These are phyloP conservation scores for Lissonota sp. DNA, from an alignment of 2,888 invertebrate species.

Conservation along the genomic window DNA sequence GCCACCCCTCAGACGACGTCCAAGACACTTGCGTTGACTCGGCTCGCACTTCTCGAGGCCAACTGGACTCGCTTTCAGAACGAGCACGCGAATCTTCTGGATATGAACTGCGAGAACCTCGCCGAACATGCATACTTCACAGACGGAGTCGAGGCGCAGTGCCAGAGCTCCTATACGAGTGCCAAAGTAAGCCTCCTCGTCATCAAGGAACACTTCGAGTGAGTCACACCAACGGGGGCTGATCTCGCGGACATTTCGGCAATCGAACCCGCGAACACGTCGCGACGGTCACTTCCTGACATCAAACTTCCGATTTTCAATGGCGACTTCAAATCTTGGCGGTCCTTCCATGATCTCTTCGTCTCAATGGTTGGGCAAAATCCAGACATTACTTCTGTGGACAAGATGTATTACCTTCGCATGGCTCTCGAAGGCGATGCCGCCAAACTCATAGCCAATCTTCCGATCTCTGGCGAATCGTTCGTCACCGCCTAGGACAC, in stretches of 20 bases:
- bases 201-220: conserved; percentile 8
- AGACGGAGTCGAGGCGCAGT: not conserved
- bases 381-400: conserved; percentile 1
- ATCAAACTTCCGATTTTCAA: conserved; percentile 7
- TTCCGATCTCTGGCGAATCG: conserved; percentile 9
- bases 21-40: no score
- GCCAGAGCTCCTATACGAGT: not conserved
- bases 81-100: not conserved
- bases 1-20: no score
- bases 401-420: conserved; percentile 32
- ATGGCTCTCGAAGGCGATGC: conserved; percentile 5
- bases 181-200: not conserved
- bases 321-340: conserved; percentile 1
- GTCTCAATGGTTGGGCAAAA: conserved; percentile 12
- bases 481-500: conserved; percentile 6
- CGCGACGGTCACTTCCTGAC: conserved; percentile 14
- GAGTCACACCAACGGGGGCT: not conserved
- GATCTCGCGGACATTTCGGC: not conserved
- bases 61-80: not conserved
- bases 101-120: conserved; percentile 4
- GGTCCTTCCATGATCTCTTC: conserved; percentile 23
- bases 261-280: not conserved
- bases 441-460: conserved; percentile 7
- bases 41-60: no score
- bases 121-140: not conserved